A percentile compares a stretch with the other conserved stretches of the same genome.
Conservation (phyloP, 1,140 invertebrate species). For the Rhizoglyphus robini region DNA sequence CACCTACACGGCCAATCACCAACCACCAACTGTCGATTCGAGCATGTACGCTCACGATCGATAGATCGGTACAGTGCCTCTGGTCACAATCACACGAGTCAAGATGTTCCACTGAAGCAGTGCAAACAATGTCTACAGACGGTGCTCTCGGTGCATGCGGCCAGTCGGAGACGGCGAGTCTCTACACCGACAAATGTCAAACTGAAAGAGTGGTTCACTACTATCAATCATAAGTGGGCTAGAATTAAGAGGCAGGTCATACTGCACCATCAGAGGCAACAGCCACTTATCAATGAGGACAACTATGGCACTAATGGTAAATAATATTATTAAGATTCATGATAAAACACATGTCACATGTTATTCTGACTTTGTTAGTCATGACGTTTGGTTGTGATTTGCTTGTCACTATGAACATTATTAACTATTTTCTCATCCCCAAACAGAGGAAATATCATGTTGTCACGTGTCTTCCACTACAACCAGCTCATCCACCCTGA, state of each 20-base stretch:
- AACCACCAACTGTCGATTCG: not conserved
- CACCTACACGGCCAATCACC: not conserved
- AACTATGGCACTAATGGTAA: not conserved
- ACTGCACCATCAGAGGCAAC: not conserved
- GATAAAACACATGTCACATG: too few species aligned
- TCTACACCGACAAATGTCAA: constrained; percentile 3
- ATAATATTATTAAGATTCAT: too few species aligned
- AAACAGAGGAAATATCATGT: not conserved
- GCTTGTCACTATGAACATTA: not conserved
- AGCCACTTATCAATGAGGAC: constrained; percentile 14
- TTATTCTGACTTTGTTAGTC: too few species aligned
- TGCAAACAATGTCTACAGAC: not conserved
- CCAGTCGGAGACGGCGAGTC: not conserved
- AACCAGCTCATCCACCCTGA: too few species aligned
- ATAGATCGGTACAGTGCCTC: not conserved
- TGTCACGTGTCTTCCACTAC: not conserved
- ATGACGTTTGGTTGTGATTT: not conserved
- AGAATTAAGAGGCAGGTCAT: constrained; percentile 1
- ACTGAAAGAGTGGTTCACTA: constrained; percentile 23
- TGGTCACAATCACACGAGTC: too few species aligned
- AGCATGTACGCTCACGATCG: not conserved
- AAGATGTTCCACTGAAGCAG: not conserved
- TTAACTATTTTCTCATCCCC: not conserved
- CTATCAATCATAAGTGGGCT: constrained; percentile 23
- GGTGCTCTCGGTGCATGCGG: not conserved